A percentile compares a stretch with the other conserved stretches of the same genome.
These are phyloP conservation scores for Norana najaformis DNA, from an alignment of 2,888 invertebrate genomes.

Conservation along the genomic window DNA sequence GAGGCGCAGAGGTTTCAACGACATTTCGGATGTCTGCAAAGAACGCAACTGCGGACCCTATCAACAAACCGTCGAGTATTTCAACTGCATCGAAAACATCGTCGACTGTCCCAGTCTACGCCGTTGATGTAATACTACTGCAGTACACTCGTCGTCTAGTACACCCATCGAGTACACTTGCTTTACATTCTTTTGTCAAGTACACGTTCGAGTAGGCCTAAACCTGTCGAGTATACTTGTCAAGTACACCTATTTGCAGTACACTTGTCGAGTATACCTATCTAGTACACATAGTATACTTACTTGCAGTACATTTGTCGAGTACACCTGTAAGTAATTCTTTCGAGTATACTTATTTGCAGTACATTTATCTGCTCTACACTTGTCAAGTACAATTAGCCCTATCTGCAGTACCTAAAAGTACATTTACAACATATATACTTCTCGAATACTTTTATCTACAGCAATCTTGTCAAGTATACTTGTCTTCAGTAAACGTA, in stretches of 20 bases:
- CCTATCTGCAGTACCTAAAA: too few relatives aligned
- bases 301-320: too few relatives aligned
- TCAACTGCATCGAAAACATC: slow-evolving; percentile 9
- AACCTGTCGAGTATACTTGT: not conserved
- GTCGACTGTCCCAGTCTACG: not conserved
- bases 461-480: not conserved
- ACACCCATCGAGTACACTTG: too few relatives aligned
- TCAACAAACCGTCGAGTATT: not conserved
- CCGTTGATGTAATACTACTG: too few relatives aligned
- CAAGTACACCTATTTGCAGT: not conserved
- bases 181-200: too few relatives aligned
- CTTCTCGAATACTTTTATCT: too few relatives aligned
- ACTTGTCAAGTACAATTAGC: too few relatives aligned
- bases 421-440: too few relatives aligned
- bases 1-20: slow-evolving; percentile 26
- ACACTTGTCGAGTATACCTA: not conserved
- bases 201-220: not conserved
- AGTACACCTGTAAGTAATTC: too few relatives aligned
- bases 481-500: not conserved
- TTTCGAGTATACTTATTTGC: too few relatives aligned
- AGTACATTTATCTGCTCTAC: too few relatives aligned
- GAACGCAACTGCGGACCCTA: slow-evolving; percentile 27
- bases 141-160: not conserved
- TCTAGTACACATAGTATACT: too few relatives aligned
- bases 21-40: slow-evolving; percentile 28